These are phyloP conservation scores for Tiphia femorata DNA, from an alignment of 2,888 invertebrate genomes.

Conservation along the genomic window DNA sequence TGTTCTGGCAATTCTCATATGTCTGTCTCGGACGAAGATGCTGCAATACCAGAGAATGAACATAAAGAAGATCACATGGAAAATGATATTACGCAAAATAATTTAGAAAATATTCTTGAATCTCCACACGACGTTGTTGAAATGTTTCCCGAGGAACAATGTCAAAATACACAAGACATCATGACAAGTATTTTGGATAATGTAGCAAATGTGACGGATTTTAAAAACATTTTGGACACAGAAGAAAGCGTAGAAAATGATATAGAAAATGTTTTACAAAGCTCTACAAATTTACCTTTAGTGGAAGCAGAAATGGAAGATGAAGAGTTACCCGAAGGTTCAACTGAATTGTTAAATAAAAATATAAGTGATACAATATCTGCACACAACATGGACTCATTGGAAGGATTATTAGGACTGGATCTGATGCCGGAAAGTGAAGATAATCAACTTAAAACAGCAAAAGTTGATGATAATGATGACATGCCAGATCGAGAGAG, in stretches of 20 bases:
- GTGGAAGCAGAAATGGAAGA: conserved; percentile 25
- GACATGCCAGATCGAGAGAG: conserved; percentile 26
- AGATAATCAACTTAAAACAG: conserved; percentile 11
- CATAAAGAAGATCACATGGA: conserved; percentile 19
- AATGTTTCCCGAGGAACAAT: conserved; percentile 42
- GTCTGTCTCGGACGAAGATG: neutral
- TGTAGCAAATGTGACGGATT: conserved; percentile 32
- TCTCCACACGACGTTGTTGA: conserved; percentile 23
- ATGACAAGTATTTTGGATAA: conserved; percentile 39
- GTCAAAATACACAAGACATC: conserved; percentile 41
- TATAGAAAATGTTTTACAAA: conserved; percentile 20
- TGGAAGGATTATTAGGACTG: conserved; percentile 45
- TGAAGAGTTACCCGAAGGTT: conserved; percentile 36
- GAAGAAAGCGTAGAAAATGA: conserved; percentile 28
- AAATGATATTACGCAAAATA: neutral
- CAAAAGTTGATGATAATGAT: conserved; percentile 19
- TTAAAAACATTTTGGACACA: conserved; percentile 41
- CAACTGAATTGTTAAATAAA: conserved; percentile 38
- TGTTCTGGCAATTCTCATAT: too few species aligned
- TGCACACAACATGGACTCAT: conserved; percentile 41
- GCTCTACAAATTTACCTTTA: conserved; percentile 20
- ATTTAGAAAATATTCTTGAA: conserved; percentile 32
- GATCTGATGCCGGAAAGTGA: conserved; percentile 44
- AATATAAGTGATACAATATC: conserved; percentile 39
- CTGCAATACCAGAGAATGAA: neutral